Evolutionary conservation across 2,888 invertebrate species (phyloP), one percentile per base, ranked within the genome.

Genomic region (Phytoseiulus persimilis): DNA sequence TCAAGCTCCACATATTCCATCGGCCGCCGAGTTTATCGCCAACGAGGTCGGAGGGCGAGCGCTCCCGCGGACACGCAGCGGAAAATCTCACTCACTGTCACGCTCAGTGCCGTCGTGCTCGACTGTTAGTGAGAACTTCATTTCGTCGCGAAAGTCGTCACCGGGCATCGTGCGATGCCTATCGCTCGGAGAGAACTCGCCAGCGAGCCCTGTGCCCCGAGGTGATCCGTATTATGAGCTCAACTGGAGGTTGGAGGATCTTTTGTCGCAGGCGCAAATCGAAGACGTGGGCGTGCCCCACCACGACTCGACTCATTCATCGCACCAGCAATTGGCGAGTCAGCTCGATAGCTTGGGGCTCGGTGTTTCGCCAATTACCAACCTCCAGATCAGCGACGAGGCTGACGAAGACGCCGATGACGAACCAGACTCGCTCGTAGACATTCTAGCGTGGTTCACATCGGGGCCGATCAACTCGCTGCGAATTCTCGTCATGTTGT

Each of bases 61-160:
- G 45, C 39, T 87, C n/a, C 87, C 87, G 18, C 87, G 87, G n/a
- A 87, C 33, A 32, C 87, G 87, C 11, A 87, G 87, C 45, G 87
- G 31, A 2, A 87, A 87, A 87, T 87, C 87, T 33, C 87, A 87
- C 87, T 87, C 87, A 33, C 87, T 87, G 87, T 87, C 87, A 87
- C 87, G 87, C 31, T 87, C 87, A 31, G 87, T 87, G 33, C 87
- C 87, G 32, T 87, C 87, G 87, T 87, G 87, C 45, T 87, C 87
- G 87, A 87, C 87, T n/a, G 87, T 87, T 45, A 87, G 87, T 45
- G 87, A 87, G 87, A 87, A 87, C 33, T 87, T 87, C 33, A 45
- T 87, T 45, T 87, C 87, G 87, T 87, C 87, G n/a, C 87, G 87
- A 87, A 87, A 87, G 87, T 87, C 87, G 87, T 87, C 87, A 87